phyloP scores from a whole-genome alignment of 2,113 vertebrate species.

The Trochalopteron elliotii region DNA sequence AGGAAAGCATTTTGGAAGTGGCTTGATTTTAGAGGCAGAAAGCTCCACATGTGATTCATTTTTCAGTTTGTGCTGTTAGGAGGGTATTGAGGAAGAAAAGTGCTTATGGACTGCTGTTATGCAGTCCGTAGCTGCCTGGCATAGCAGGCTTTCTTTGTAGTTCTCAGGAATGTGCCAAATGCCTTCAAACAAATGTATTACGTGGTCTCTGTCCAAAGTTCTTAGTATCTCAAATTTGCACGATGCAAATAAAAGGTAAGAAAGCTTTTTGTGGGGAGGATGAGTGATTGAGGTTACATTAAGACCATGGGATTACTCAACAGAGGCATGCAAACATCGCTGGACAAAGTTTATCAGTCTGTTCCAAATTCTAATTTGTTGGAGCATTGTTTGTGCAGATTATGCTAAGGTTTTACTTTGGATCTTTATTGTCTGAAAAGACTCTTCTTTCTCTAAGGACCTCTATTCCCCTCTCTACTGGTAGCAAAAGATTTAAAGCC shows the following conservation, averaged over 20 bases:
- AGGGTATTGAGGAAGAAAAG: background rate
- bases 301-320: slow-evolving; percentile 7
- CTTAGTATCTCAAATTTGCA: slow-evolving; percentile 1
- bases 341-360: slow-evolving; percentile 47
- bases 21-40: background rate
- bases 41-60: background rate
- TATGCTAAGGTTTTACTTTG: slow-evolving; percentile 41
- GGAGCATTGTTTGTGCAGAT: slow-evolving; percentile 55
- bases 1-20: background rate
- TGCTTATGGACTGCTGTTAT: background rate
- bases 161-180: background rate
- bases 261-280: background rate
- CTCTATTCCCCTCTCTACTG: slow-evolving; percentile 43
- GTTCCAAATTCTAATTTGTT: slow-evolving; percentile 65
- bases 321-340: background rate
- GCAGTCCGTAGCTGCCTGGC: background rate
- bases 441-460: slow-evolving; percentile 34
- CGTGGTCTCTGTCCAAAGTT: slow-evolving; percentile 45
- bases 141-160: background rate
- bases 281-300: background rate
- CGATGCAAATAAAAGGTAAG: background rate
- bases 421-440: slow-evolving; percentile 49
- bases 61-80: background rate
- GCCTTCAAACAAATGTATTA: slow-evolving; percentile 31
- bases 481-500: slow-evolving; percentile 63